Conservation (phyloP, 2,888 invertebrate species). For the Drosophila meridionalis region DNA sequence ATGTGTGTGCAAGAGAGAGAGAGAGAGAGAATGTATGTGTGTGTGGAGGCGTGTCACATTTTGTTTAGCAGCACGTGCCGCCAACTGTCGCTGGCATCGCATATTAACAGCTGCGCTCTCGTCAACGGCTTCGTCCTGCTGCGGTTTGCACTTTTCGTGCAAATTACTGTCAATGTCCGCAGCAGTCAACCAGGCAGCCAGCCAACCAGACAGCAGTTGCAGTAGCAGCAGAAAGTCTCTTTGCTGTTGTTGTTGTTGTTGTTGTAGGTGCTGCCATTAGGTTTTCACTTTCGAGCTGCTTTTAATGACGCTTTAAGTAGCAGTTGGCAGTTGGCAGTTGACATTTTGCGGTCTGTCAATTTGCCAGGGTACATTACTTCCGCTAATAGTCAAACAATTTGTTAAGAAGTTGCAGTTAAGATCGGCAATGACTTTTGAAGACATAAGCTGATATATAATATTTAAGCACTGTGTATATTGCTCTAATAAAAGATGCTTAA, state of each 20-base stretch:
- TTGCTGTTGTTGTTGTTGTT: constrained; percentile 7
- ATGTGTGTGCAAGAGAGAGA: neutral
- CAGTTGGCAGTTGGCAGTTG: constrained; percentile 41
- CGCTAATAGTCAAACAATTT: constrained; percentile 29
- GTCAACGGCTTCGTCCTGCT: constrained; percentile 50
- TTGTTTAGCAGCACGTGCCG: constrained; percentile 77
- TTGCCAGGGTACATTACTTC: constrained; percentile 21
- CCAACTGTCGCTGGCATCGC: constrained; percentile 48
- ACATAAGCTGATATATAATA: neutral
- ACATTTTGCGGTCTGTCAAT: constrained; percentile 49
- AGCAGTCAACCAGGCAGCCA: constrained; percentile 25
- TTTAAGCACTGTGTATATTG: neutral
- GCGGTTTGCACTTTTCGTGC: constrained; percentile 66
- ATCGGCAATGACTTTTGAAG: neutral
- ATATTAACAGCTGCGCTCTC: constrained; percentile 60
- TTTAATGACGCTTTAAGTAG: constrained; percentile 51
- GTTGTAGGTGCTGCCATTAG: constrained; percentile 32
- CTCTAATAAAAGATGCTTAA: neutral
- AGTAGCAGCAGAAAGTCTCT: constrained; percentile 18
- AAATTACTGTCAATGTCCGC: constrained; percentile 66
- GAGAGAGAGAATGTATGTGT: neutral
- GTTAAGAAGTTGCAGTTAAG: neutral
- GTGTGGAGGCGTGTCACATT: constrained; percentile 44
- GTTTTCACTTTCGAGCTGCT: constrained; percentile 59
- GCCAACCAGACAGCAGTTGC: neutral